Conservation (phyloP, 2,888 invertebrate species). For the Creontiades dilutus region DNA sequence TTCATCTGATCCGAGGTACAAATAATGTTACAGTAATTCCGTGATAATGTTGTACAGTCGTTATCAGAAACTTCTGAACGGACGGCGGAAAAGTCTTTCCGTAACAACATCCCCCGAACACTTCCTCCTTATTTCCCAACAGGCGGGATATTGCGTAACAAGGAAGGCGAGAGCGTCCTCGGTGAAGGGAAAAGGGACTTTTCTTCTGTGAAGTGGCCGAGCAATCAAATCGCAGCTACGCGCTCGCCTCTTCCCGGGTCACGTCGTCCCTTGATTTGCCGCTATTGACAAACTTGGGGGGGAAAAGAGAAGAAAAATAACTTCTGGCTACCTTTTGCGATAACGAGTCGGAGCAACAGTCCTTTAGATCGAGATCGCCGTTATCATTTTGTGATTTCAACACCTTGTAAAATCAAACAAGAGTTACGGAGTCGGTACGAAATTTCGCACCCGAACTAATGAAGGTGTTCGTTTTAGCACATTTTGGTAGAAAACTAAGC, state of each 20-base stretch:
- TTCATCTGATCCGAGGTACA: too few relatives aligned
- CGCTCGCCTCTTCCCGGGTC: not conserved
- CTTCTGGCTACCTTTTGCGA: too few relatives aligned
- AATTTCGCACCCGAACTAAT: too few relatives aligned
- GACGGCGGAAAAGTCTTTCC: not conserved
- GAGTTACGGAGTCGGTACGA: too few relatives aligned
- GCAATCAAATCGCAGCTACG: not conserved
- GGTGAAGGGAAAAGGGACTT: not conserved
- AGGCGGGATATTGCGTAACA: conserved; percentile 25
- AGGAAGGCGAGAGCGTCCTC: not conserved
- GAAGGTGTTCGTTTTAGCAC: too few relatives aligned
- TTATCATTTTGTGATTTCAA: too few relatives aligned
- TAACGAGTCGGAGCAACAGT: too few relatives aligned
- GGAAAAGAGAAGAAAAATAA: too few relatives aligned
- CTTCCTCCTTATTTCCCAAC: not conserved
- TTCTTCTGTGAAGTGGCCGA: not conserved
- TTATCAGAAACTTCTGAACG: conserved; percentile 19
- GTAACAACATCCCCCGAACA: conserved; percentile 4
- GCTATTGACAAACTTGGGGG: not conserved
- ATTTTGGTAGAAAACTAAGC: too few relatives aligned
- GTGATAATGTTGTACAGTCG: not conserved
- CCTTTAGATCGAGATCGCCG: too few relatives aligned
- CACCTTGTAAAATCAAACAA: too few relatives aligned
- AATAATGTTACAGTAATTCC: too few relatives aligned
- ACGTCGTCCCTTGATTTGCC: not conserved